Evolutionary conservation across 2,888 invertebrate species (phyloP).

Genomic region (Ophioninae sp.): DNA sequence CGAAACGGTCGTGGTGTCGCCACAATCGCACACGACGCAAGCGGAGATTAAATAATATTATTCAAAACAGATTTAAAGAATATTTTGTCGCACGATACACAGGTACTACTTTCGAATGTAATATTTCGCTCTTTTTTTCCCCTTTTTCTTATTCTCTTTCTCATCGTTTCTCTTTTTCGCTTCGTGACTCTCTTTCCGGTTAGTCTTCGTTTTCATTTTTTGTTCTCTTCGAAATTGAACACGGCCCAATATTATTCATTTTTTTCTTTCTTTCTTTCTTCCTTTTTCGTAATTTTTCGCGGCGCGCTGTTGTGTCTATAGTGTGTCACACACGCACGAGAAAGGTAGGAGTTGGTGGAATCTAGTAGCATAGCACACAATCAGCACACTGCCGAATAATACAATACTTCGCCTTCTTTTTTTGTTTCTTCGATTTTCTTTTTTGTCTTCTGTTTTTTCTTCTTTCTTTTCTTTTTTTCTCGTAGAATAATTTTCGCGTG

Average conservation of each 20-base stretch:
- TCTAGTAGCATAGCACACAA: constrained; percentile 66
- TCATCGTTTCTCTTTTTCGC: neutral
- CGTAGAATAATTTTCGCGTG: constrained; percentile 16
- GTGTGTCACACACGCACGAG: constrained; percentile 72
- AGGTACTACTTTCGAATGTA: constrained; percentile 61
- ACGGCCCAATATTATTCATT: neutral
- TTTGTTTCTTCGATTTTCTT: constrained; percentile 1
- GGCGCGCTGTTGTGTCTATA: constrained; percentile 67
- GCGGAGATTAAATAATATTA: constrained; percentile 67
- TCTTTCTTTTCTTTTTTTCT: constrained; percentile 3
- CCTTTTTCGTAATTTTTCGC: constrained; percentile 50
- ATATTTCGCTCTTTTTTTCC: constrained; percentile 24
- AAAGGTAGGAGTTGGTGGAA: constrained; percentile 73
- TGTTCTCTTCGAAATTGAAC: constrained; percentile 24
- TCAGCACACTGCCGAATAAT: constrained; percentile 64
- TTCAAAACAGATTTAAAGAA: constrained; percentile 67
- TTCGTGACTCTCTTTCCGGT: neutral
- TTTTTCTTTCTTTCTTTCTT: constrained; percentile 21
- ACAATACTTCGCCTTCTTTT: constrained; percentile 19
- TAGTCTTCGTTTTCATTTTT: constrained; percentile 7
- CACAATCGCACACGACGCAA: constrained; percentile 35
- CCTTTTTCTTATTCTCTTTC: constrained; percentile 5
- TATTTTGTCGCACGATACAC: constrained; percentile 62
- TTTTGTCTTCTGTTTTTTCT: neutral
- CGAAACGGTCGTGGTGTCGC: constrained; percentile 30